A percentile compares a stretch with the other conserved stretches of the same genome.
phyloP scores from a whole-genome alignment of 35 echinoderm and acorn worm genomes.

The Hemicentrotus pulcherrimus region DNA sequence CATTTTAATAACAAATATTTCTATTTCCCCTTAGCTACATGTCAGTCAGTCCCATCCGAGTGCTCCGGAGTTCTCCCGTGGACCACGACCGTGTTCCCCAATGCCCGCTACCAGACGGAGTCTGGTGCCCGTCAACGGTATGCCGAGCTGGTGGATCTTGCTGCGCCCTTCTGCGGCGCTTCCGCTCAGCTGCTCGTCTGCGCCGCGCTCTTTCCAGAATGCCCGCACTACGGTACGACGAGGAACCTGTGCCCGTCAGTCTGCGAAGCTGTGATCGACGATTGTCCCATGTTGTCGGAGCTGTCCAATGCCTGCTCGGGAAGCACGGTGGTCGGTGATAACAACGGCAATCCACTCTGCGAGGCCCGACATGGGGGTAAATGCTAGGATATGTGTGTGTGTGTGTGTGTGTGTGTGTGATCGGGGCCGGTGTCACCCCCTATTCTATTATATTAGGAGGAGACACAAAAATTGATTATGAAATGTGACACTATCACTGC shows the following conservation, averaged over 20 bases:
- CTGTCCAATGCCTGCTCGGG: constrained; percentile 8
- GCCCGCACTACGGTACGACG: constrained; percentile 26
- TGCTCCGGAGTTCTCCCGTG: not conserved
- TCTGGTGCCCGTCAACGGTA: not conserved
- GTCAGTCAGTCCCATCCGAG: not conserved
- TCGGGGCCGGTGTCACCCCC: no score
- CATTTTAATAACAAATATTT: not conserved
- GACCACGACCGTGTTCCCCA: constrained; percentile 24
- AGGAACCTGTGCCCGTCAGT: not conserved
- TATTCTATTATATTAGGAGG: no score
- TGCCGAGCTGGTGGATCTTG: not conserved
- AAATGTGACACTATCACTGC: no score
- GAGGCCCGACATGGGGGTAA: constrained; percentile 14
- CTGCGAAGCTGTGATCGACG: not conserved
- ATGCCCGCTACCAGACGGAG: not conserved
- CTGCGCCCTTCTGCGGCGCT: not conserved
- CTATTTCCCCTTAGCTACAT: not conserved
- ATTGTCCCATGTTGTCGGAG: not conserved
- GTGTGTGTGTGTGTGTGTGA: no score
- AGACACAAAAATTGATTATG: no score
- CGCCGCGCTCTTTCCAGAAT: constrained; percentile 16
- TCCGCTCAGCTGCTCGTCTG: not conserved
- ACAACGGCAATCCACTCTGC: not conserved
- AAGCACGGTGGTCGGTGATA: not conserved
- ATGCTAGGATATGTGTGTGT: not conserved